phyloP scores from a whole-genome alignment of 2,797 vertebrate species.

The Anguilla marmorata region DNA sequence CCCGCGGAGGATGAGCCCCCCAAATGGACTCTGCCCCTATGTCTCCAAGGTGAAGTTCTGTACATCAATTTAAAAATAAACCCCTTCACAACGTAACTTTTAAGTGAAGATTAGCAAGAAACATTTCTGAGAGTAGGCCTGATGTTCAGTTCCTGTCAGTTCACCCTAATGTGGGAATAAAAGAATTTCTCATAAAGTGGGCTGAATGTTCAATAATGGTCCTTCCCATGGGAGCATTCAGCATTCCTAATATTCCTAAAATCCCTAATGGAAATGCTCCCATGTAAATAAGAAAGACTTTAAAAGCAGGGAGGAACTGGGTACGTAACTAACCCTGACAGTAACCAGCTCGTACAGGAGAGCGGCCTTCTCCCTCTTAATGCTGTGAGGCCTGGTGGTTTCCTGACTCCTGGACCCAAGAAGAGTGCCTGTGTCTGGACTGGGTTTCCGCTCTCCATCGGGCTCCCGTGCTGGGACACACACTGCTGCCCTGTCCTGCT shows the following conservation, averaged over 20 bases:
- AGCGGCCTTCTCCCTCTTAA: constrained; percentile 71
- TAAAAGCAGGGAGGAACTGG: not conserved
- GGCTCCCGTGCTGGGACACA: constrained; percentile 63
- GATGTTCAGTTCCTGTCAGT: not conserved
- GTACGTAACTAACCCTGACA: constrained; percentile 73
- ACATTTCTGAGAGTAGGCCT: not conserved
- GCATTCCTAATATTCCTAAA: not conserved
- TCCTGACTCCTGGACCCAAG: constrained; percentile 47
- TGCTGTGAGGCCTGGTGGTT: constrained; percentile 48
- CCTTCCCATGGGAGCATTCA: not conserved
- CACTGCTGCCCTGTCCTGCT: constrained; percentile 68
- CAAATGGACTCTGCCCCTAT: not conserved
- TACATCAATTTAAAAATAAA: not conserved
- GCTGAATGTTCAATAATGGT: not conserved
- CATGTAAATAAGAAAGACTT: not conserved
- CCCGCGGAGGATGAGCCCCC: not conserved
- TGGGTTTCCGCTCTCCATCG: constrained; percentile 42
- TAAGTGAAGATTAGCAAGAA: not conserved
- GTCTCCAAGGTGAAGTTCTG: not conserved
- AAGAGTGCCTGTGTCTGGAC: constrained; percentile 57
- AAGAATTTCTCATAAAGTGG: not conserved
- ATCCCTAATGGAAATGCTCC: not conserved
- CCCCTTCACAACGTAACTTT: not conserved
- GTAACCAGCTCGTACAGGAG: constrained; percentile 75
- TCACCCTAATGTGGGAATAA: not conserved